These are phyloP conservation scores for Rosalia funebris DNA, from an alignment of 2,888 invertebrate species.

Conservation along the genomic window DNA sequence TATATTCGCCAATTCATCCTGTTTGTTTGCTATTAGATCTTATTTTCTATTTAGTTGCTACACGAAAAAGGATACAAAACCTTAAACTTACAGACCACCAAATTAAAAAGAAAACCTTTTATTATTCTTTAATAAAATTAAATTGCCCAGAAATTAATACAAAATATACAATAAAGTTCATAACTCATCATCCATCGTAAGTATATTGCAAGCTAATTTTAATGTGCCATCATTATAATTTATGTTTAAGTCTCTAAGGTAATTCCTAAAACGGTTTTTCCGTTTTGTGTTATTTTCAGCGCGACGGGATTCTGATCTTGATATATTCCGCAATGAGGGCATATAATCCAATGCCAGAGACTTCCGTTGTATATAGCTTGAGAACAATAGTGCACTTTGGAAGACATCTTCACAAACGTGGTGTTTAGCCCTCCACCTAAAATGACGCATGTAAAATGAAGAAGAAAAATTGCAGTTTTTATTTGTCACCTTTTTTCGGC, in stretches of 20 bases:
- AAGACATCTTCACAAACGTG: slow-evolving; percentile 63
- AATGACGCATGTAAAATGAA: no score
- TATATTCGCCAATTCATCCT: no score
- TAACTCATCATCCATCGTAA: slow-evolving; percentile 7
- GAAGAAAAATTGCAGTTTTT: slow-evolving; percentile 33
- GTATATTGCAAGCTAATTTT: slow-evolving; percentile 34
- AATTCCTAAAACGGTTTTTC: slow-evolving; percentile 81
- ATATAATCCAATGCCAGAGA: slow-evolving; percentile 75
- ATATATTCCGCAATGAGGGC: slow-evolving; percentile 74
- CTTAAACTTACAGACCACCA: no score
- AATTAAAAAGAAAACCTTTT: no score
- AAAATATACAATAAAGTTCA: no score
- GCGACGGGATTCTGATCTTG: slow-evolving; percentile 74
- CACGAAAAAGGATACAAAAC: no score
- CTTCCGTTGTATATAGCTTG: slow-evolving; percentile 66
- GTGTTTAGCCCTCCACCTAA: slow-evolving; percentile 63
- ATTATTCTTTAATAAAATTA: no score
- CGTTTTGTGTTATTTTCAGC: slow-evolving; percentile 71
- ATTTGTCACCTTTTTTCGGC: slow-evolving; percentile 55
- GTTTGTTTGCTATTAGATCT: no score
- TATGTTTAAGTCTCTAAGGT: slow-evolving; percentile 63
- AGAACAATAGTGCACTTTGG: slow-evolving; percentile 65
- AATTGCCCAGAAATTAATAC: no score
- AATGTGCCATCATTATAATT: slow-evolving; percentile 30
- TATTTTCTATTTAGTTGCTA: no score